phyloP scores from a whole-genome alignment of 2,113 vertebrate genomes.

The Nymphicus hollandicus region DNA sequence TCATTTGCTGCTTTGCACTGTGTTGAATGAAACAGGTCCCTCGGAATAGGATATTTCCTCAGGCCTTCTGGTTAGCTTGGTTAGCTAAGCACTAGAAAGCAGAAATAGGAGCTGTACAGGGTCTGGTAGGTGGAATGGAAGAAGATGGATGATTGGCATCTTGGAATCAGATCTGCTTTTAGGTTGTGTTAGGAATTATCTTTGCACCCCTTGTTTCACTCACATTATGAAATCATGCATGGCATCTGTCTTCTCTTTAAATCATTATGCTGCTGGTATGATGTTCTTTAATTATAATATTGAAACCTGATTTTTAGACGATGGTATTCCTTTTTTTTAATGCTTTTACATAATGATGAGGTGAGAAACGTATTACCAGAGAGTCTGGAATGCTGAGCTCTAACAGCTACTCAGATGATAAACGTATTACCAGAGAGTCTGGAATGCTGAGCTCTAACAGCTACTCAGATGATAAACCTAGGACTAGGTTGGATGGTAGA shows the following conservation, averaged over 20 bases:
- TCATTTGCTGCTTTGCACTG: neutral
- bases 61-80: neutral
- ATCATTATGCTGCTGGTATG: too few relatives aligned
- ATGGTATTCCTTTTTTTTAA: neutral
- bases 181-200: neutral
- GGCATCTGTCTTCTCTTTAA: neutral
- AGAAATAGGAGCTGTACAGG: neutral
- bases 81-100: neutral
- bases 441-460: neutral
- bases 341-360: neutral
- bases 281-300: neutral
- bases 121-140: neutral
- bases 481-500: neutral
- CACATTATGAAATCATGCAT: neutral
- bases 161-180: neutral
- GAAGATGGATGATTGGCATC: neutral
- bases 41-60: neutral
- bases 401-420: neutral
- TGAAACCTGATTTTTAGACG: neutral
- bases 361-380: neutral
- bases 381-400: neutral
- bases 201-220: neutral
- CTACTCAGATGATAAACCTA: neutral
- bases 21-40: neutral
- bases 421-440: neutral